Evolutionary conservation across 2,888 invertebrate genomes (phyloP).

Genomic region (Tryphoninae sp.): DNA sequence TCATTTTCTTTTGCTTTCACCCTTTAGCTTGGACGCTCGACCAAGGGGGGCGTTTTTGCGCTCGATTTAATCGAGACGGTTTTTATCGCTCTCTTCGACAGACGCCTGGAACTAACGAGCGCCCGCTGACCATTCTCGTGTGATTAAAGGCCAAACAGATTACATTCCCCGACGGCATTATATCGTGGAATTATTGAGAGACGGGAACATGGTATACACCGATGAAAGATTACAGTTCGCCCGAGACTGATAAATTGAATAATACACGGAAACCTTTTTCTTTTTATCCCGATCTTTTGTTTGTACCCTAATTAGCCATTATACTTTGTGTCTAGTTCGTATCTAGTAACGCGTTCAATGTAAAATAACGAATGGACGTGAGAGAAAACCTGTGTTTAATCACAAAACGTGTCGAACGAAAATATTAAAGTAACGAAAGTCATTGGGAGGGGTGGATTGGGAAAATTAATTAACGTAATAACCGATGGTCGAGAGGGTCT

Average conservation of each 20-base stretch:
- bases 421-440: slow-evolving; percentile 10
- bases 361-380: neutral
- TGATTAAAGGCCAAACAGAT: slow-evolving; percentile 54
- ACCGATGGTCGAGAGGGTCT: neutral
- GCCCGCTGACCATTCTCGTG: slow-evolving; percentile 53
- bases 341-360: neutral
- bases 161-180: slow-evolving; percentile 31
- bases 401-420: neutral
- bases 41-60: slow-evolving; percentile 67
- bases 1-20: slow-evolving; percentile 56
- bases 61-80: slow-evolving; percentile 74
- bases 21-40: slow-evolving; percentile 60
- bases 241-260: neutral
- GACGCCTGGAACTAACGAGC: slow-evolving; percentile 71
- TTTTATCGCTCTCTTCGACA: slow-evolving; percentile 72
- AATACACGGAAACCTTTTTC: neutral
- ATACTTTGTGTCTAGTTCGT: neutral
- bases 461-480: slow-evolving; percentile 3
- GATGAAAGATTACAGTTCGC: slow-evolving; percentile 17
- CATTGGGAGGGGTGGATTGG: neutral
- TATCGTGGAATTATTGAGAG: slow-evolving; percentile 23
- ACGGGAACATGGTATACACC: neutral
- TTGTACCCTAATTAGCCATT: neutral
- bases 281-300: neutral
- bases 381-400: neutral